These are phyloP conservation scores for Eupeodes luniger DNA, from an alignment of 2,888 invertebrate genomes.

Conservation along the genomic window DNA sequence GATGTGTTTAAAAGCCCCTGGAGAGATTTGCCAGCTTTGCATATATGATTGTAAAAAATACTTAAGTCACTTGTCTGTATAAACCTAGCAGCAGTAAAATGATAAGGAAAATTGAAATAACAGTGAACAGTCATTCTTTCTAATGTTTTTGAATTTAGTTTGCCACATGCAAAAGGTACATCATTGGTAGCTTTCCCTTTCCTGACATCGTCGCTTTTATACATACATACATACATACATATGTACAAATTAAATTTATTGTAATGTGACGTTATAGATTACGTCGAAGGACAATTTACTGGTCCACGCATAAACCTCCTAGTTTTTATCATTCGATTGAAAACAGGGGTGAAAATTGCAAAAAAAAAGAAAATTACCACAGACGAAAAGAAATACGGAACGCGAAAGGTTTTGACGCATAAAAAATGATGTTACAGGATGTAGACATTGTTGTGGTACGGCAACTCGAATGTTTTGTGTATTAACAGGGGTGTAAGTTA, in stretches of 20 bases:
- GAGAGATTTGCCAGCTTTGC: slow-evolving; percentile 41
- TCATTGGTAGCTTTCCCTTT: not conserved
- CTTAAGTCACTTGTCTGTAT: slow-evolving; percentile 8
- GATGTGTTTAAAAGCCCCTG: slow-evolving; percentile 50
- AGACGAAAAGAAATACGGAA: slow-evolving; percentile 53
- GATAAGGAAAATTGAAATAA: slow-evolving; percentile 55
- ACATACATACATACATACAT: slow-evolving; percentile 22
- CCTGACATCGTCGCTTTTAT: not conserved
- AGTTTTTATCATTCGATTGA: slow-evolving; percentile 27
- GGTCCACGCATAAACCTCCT: not conserved
- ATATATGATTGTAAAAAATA: slow-evolving; percentile 21
- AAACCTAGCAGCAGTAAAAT: not conserved
- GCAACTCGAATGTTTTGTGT: slow-evolving; percentile 60
- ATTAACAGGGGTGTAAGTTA: slow-evolving; percentile 43
- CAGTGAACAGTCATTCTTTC: slow-evolving; percentile 10
- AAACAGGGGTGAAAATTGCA: slow-evolving; percentile 35
- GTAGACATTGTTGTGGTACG: slow-evolving; percentile 71
- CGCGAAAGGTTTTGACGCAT: slow-evolving; percentile 62
- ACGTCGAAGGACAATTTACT: slow-evolving; percentile 32
- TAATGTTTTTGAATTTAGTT: slow-evolving; percentile 26
- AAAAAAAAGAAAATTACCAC: slow-evolving; percentile 64
- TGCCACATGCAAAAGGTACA: not conserved
- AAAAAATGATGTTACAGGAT: slow-evolving; percentile 63
- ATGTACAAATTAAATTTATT: slow-evolving; percentile 68
- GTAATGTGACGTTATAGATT: slow-evolving; percentile 48